phyloP scores from a whole-genome alignment of 2,113 vertebrate species.

The Malurus melanocephalus region DNA sequence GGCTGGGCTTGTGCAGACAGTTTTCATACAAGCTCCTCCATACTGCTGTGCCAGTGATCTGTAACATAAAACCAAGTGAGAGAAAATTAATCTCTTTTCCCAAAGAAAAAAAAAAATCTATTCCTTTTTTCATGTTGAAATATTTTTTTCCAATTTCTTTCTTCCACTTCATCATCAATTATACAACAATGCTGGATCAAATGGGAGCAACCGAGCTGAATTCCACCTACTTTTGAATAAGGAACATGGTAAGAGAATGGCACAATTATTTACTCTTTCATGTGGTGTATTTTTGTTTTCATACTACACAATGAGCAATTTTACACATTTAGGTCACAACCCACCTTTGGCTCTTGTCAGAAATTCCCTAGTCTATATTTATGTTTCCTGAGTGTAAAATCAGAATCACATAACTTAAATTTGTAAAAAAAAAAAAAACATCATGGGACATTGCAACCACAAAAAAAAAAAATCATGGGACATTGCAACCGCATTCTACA shows the following conservation, averaged over 20 bases:
- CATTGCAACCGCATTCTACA: not conserved
- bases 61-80: conserved; percentile 13
- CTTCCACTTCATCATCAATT: not conserved
- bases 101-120: not conserved
- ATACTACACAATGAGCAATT: not conserved
- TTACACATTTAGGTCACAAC: not conserved
- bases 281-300: not conserved
- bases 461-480: not conserved
- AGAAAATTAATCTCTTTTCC: conserved; percentile 1
- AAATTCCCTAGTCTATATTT: not conserved
- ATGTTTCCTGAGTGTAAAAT: not conserved
- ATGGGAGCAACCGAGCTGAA: not conserved
- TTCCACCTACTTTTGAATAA: not conserved
- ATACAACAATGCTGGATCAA: not conserved
- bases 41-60: not conserved
- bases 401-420: not conserved
- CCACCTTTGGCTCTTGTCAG: not conserved
- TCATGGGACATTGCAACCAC: not conserved
- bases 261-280: not conserved
- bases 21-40: conserved; percentile 20
- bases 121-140: not conserved
- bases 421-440: not conserved
- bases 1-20: conserved; percentile 27
- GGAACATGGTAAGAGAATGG: not conserved
- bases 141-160: not conserved